Conservation (phyloP, 64 coral and sea anemone species). For the Dendrophyllia cribrosa region DNA sequence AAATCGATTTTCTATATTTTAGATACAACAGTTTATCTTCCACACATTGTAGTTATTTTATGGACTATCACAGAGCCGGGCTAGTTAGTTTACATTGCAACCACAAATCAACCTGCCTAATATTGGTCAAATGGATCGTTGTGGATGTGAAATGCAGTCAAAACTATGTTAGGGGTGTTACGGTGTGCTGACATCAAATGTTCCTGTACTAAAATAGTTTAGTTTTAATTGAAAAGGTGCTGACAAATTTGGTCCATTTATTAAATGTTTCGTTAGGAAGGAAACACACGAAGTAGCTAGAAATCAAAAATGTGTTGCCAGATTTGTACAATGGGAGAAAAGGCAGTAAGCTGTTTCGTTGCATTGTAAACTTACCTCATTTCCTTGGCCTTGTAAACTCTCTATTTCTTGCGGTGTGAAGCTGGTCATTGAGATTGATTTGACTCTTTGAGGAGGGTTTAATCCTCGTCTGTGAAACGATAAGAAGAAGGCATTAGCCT, state of each 20-base stretch:
- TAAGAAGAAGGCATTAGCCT: conserved; percentile 31
- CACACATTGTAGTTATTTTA: background rate
- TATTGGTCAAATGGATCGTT: background rate
- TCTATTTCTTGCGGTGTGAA: conserved; percentile 97
- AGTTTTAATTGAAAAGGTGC: background rate
- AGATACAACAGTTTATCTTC: background rate
- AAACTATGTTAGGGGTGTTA: background rate
- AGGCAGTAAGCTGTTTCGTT: background rate
- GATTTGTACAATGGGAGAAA: background rate
- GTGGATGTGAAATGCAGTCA: background rate
- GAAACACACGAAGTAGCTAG: background rate
- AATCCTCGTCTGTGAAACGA: conserved; percentile 82
- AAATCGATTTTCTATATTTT: background rate
- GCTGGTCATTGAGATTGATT: conserved; percentile 99
- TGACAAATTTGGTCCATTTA: background rate
- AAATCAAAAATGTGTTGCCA: background rate
- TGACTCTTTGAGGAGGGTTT: conserved; percentile 97
- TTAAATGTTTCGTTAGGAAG: background rate
- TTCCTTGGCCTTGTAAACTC: conserved; percentile 92
- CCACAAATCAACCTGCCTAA: conserved; percentile 3
- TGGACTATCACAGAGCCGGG: background rate
- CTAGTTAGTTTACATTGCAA: background rate
- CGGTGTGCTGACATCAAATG: background rate
- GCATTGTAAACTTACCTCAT: conserved; percentile 73
- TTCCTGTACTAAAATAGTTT: background rate